These are phyloP conservation scores for Panopea generosa DNA, from an alignment of 2,888 invertebrate genomes.

Conservation along the genomic window DNA sequence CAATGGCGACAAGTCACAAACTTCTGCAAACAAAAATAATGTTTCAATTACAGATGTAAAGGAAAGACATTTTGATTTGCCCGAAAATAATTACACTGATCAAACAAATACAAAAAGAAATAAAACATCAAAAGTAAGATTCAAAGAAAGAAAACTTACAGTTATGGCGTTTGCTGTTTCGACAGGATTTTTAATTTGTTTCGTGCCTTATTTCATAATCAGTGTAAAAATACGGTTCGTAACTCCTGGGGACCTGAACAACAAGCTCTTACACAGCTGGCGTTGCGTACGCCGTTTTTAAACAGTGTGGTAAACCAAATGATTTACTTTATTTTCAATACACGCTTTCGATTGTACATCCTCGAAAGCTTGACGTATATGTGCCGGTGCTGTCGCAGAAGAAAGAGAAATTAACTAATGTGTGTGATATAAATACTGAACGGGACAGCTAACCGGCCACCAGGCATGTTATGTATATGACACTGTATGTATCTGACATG, in stretches of 20 bases:
- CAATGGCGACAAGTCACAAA: background rate
- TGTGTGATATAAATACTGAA: no score
- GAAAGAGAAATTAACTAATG: no score
- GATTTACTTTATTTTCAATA: conserved; percentile 48
- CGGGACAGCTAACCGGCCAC: no score
- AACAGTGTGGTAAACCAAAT: conserved; percentile 54
- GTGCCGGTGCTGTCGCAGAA: no score
- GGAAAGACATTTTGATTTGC: no score
- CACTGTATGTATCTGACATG: no score
- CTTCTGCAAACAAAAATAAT: no score
- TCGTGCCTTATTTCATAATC: conserved; percentile 42
- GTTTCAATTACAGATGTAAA: no score
- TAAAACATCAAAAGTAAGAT: background rate
- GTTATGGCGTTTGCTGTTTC: conserved; percentile 50
- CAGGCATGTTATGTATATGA: no score
- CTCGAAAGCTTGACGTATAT: no score
- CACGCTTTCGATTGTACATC: no score
- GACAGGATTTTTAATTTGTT: conserved; percentile 34
- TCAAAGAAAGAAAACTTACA: conserved; percentile 35
- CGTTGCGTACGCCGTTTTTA: conserved; percentile 42
- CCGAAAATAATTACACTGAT: no score
- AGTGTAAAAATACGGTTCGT: conserved; percentile 10
- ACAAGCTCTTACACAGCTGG: conserved; percentile 19
- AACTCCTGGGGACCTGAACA: conserved; percentile 18
- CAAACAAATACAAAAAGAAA: background rate